Evolutionary conservation across 2,888 invertebrate species (phyloP), one percentile per base, ranked within the genome.

Genomic region (Dyspetes luteomarginatus): DNA sequence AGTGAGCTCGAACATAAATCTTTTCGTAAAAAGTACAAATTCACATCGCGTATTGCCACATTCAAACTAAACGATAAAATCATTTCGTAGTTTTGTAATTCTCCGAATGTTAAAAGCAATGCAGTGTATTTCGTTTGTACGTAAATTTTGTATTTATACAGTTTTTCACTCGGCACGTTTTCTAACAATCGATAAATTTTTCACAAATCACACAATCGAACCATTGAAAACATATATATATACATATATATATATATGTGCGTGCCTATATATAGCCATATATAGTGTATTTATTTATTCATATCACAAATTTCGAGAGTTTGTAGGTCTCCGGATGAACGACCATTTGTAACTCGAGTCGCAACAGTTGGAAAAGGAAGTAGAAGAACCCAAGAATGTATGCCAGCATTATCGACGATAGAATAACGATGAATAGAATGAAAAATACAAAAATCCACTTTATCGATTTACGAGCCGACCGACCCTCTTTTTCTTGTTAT

Each of bases 341-440:
- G 50, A 87, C 82, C 86, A 91, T 89, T 78, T 91, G 89, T 30
- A 90, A 4, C 74, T 91, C 89, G 5, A 91, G 81, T n/a, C 89
- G 84, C n/a, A 91, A 81, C 30, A 90, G 71, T 82, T 89, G 87
- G 19, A 86, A 81, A 82, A 89, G 88, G 64, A 91, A 88, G 80
- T 90, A 91, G 22, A 89, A 85, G 68, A 90, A 91, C 4, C 89
- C 90, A 7, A 91, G 75, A 62, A 90, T 88, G 69, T 85, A 85
- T 9, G 89, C 88, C 36, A 90, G 75, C 90, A 90, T 90, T 72
- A 48, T 86, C 56, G 36, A 9, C 12, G 28, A 41, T n/a, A 65
- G n/a, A 36, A 28, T 64, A 45, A 36, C 22, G 52, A 41, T 62
- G 22, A 24, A 28, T 43, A 15, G 24, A 43, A 24, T 7, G 12